Evolutionary conservation across 2,797 vertebrate species (phyloP).

Genomic region (Aselliscus stoliczkanus): DNA sequence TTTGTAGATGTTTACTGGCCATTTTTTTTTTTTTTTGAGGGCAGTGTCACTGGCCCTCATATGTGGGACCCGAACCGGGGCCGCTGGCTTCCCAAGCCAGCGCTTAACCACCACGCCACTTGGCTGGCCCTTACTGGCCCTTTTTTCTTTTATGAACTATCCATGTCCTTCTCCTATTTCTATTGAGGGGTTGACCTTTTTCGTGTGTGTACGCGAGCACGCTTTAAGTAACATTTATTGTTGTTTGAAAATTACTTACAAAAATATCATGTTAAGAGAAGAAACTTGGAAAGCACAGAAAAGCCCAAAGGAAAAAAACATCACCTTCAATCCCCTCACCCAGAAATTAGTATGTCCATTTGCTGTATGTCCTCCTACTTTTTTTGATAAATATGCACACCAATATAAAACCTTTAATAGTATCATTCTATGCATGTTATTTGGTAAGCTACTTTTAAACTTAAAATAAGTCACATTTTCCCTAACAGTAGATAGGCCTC

Average conservation of each 20-base stretch:
- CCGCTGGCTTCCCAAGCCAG: no score
- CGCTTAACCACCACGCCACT: no score
- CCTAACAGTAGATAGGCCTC: neutral
- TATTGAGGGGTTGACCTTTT: neutral
- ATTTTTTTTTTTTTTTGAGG: neutral
- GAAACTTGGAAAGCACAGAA: neutral
- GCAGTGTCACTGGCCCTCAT: no score
- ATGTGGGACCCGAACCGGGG: no score
- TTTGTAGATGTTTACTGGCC: neutral
- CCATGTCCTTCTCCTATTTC: neutral
- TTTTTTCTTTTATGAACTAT: neutral
- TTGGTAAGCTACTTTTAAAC: neutral
- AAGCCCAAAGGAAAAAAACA: neutral
- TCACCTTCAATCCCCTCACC: neutral
- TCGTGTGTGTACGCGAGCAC: neutral
- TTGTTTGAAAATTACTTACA: conserved; percentile 1
- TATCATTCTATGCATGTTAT: neutral
- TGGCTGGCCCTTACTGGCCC: neutral
- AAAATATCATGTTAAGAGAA: neutral
- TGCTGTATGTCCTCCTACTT: neutral
- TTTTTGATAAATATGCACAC: neutral
- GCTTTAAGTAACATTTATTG: neutral
- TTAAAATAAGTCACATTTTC: neutral
- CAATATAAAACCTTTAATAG: neutral
- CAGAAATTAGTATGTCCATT: neutral